Evolutionary conservation across 1,140 invertebrate species (phyloP), one percentile per base, ranked within the genome.

Genomic region (Euwallacea similis): DNA sequence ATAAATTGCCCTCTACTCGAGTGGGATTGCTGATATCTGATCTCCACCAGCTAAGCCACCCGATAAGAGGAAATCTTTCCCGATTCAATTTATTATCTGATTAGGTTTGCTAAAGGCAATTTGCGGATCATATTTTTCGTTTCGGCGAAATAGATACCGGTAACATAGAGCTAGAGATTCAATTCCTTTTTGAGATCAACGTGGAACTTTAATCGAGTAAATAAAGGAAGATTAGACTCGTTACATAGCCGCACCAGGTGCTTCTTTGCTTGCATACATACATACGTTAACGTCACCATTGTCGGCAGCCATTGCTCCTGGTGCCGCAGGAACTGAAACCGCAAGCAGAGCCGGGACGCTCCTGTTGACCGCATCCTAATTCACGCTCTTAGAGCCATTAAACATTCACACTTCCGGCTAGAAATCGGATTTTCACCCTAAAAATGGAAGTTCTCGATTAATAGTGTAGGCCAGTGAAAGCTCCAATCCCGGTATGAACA

Each of bases 401-500:
- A 79, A 79, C 76, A 79, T 79, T 79, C 75, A 79, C 76, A 78
- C 78, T 79, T 70, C 77, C 74, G 77, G 78, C 76, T 74, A 79
- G 78, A 61, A 68, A 60, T 46, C 43, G 72, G 73, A 69, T 70
- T 62, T 71, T 59, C 47, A 47, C 64, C 54, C 56, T n/a, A 47
- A 58, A 58, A 56, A 43, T 16, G 42, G 6, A 41, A n/a, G n/a
- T 13, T 44, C 47, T 41, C 63, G 63, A 65, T 65, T 65, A 65
- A 65, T 65, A 46, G 15, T 7, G 42, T 47, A 15, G 21, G 21
- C 21, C 21, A 33, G 21, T 33, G 21, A 33, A 33, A 33, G 21
- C 21, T 2, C 4, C 21, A 33, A 33, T 4, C 4, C 21, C 21
- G 4, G 21, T 33, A 2, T 33, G 21, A 1, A 33, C 4, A 33